Conservation (phyloP, 2,888 invertebrate genomes). For the Hoplodrina blanda region DNA sequence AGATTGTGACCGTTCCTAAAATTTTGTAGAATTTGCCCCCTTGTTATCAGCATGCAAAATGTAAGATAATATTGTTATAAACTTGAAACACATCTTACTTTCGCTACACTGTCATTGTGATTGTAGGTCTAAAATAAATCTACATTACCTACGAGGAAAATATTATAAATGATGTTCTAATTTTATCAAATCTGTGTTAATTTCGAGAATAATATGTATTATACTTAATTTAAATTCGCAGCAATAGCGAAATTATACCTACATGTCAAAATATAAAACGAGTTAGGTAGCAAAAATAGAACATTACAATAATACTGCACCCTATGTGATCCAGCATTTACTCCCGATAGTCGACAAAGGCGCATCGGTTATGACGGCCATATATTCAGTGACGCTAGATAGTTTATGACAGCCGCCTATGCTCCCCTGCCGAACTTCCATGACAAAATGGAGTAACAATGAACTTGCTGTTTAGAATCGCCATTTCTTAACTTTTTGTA, state of each 20-base stretch:
- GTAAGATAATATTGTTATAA: too few species aligned
- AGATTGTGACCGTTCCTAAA: too few species aligned
- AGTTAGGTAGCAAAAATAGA: background rate
- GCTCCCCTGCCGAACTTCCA: constrained; percentile 76
- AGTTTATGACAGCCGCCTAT: constrained; percentile 84
- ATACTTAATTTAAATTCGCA: background rate
- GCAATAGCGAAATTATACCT: background rate
- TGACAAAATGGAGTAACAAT: constrained; percentile 71
- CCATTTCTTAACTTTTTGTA: constrained; percentile 52
- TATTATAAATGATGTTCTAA: too few species aligned
- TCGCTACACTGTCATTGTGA: too few species aligned
- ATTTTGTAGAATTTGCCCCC: too few species aligned
- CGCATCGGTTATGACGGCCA: constrained; percentile 72
- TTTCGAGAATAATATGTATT: too few species aligned
- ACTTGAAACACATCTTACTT: too few species aligned
- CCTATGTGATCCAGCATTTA: constrained; percentile 51
- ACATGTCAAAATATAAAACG: background rate
- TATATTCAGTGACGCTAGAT: constrained; percentile 81
- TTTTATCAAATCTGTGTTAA: too few species aligned
- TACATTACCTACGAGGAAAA: too few species aligned
- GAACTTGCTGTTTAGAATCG: constrained; percentile 73
- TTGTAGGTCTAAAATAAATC: too few species aligned
- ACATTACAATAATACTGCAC: constrained; percentile 15
- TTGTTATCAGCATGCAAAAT: background rate
- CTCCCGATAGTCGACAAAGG: constrained; percentile 37